Conservation (phyloP, 92 coral and sea anemone genomes). For the Zoanthus solanderi region DNA sequence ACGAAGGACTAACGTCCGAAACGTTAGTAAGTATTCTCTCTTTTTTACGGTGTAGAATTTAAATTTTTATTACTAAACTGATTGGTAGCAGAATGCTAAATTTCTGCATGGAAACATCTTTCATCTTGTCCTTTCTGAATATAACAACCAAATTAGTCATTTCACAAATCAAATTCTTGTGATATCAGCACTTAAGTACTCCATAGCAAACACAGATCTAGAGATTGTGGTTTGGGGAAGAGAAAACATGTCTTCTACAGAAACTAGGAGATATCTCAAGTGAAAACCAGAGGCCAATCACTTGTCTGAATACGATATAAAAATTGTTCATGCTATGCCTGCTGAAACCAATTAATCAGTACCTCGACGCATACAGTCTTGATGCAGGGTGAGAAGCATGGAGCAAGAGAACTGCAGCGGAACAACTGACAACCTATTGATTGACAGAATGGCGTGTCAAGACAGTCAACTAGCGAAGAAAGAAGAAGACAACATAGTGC, state of each 20-base stretch:
- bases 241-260: neutral
- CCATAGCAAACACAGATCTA: neutral
- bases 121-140: no score
- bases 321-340: slow-evolving; percentile 1
- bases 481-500: no score
- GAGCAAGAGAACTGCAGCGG: slow-evolving; percentile 35
- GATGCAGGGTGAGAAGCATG: slow-evolving; percentile 31
- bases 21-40: no score
- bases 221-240: neutral
- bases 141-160: no score
- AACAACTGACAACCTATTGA: slow-evolving; percentile 15
- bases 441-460: neutral
- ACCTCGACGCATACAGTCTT: neutral
- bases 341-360: slow-evolving; percentile 12
- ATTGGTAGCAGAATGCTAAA: no score
- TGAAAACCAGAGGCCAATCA: neutral
- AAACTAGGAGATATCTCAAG: neutral
- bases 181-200: no score
- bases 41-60: no score
- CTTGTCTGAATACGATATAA: slow-evolving; percentile 3
- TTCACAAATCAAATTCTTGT: no score
- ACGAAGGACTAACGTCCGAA: no score
- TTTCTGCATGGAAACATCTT: no score
- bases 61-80: no score
- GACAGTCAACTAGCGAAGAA: neutral